Percentiles rank a stretch among this genome's conserved stretches.
These are phyloP conservation scores for Clarias fuscus DNA, from an alignment of 2,797 vertebrate species.

Conservation along the genomic window DNA sequence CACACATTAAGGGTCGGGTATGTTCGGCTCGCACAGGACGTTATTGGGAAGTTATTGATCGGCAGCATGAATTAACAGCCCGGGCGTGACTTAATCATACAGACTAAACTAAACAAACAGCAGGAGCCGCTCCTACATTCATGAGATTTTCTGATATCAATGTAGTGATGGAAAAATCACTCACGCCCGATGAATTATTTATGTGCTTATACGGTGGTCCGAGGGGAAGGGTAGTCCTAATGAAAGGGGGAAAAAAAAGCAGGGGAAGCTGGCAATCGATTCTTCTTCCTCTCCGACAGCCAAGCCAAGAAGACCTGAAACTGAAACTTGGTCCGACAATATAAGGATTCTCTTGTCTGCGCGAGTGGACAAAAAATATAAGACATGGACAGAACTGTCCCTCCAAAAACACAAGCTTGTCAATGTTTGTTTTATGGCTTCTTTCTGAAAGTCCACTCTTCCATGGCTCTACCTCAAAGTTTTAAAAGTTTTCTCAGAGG, in stretches of 20 bases:
- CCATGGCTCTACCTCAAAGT: neutral
- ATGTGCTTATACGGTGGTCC: neutral
- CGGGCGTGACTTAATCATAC: slow-evolving; percentile 45
- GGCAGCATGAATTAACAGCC: slow-evolving; percentile 46
- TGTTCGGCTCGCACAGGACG: neutral
- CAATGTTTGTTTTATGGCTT: neutral
- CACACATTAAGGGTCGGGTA: no score
- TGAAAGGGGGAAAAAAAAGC: neutral
- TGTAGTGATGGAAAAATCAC: neutral
- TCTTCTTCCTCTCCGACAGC: no score
- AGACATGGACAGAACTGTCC: neutral
- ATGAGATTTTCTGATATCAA: slow-evolving; percentile 13
- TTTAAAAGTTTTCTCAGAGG: neutral
- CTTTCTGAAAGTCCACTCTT: neutral
- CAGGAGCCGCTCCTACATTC: slow-evolving; percentile 21
- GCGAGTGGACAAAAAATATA: neutral
- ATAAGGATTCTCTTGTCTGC: neutral
- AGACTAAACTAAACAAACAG: slow-evolving; percentile 38
- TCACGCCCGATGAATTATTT: slow-evolving; percentile 21
- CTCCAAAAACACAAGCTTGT: neutral
- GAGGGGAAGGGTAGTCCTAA: neutral
- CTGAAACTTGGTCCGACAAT: no score
- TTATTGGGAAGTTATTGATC: slow-evolving; percentile 47
- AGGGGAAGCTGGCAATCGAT: neutral
- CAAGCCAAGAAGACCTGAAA: no score